Conservation (phyloP, 2,888 invertebrate genomes). For the Plagodis pulveraria region DNA sequence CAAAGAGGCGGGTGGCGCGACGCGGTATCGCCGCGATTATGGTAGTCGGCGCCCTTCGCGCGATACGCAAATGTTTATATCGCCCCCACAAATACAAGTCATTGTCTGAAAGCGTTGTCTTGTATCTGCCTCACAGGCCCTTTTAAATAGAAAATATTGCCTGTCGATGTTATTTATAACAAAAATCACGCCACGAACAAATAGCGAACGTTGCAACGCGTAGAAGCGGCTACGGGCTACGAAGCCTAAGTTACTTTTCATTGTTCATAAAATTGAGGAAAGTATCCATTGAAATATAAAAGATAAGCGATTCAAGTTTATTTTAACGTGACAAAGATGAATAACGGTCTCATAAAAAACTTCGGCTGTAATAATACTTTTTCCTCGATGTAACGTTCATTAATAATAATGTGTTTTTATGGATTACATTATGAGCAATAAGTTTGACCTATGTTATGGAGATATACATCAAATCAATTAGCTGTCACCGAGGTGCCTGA, state of each 20-base stretch:
- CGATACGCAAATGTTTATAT: slow-evolving; percentile 80
- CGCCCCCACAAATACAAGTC: slow-evolving; percentile 63
- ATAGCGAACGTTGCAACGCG: slow-evolving; percentile 46
- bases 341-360: slow-evolving; percentile 3
- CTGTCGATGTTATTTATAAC: slow-evolving; percentile 69
- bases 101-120: slow-evolving; percentile 80
- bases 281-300: not conserved
- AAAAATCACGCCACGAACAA: slow-evolving; percentile 61
- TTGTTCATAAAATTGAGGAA: slow-evolving; percentile 32
- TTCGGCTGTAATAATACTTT: not conserved
- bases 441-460: slow-evolving; percentile 14
- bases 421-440: not conserved
- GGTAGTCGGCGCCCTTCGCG: slow-evolving; percentile 47
- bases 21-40: slow-evolving; percentile 29
- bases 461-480: slow-evolving; percentile 34
- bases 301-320: slow-evolving; percentile 1
- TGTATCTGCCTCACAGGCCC: slow-evolving; percentile 57
- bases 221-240: slow-evolving; percentile 39
- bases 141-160: slow-evolving; percentile 70
- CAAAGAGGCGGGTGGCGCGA: slow-evolving; percentile 46
- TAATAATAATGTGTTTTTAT: no score
- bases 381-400: not conserved
- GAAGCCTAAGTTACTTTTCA: slow-evolving; percentile 49
- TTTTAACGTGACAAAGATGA: slow-evolving; percentile 11
- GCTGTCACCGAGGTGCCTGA: slow-evolving; percentile 2